Evolutionary conservation across 2,888 invertebrate genomes (phyloP).

Genomic region (Ormyrus rosae): DNA sequence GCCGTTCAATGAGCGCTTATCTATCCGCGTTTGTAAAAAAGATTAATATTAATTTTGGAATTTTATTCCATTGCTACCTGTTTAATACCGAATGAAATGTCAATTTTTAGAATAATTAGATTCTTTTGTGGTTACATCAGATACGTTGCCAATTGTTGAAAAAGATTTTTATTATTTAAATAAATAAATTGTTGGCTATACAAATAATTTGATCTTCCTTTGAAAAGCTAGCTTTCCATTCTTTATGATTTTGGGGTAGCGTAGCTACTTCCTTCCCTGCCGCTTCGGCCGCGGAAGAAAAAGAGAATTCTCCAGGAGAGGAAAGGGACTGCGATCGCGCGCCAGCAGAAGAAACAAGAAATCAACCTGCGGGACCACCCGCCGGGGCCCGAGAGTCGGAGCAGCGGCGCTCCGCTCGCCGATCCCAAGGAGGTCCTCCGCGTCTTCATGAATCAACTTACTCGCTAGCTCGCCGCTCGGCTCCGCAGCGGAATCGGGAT

Average conservation of each 20-base stretch:
- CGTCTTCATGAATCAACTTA: slow-evolving; percentile 75
- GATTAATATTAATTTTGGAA: neutral
- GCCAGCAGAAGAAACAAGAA: slow-evolving; percentile 73
- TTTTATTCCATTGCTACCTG: too few species aligned
- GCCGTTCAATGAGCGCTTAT: too few species aligned
- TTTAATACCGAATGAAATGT: too few species aligned
- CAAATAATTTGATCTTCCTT: neutral
- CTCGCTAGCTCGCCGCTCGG: slow-evolving; percentile 13
- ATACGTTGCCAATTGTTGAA: too few species aligned
- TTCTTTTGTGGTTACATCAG: too few species aligned
- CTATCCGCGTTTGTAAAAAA: too few species aligned
- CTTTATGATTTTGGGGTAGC: too few species aligned
- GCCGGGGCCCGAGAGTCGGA: slow-evolving; percentile 68
- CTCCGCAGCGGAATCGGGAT: slow-evolving; percentile 72
- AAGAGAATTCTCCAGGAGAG: slow-evolving; percentile 3
- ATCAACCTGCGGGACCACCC: slow-evolving; percentile 75
- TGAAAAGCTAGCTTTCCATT: neutral
- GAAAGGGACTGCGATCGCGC: slow-evolving; percentile 21
- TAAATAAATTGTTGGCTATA: neutral
- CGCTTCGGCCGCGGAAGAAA: neutral
- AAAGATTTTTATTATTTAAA: too few species aligned
- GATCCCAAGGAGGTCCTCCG: slow-evolving; percentile 75
- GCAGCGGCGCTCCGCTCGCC: slow-evolving; percentile 60
- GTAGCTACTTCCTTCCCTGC: neutral
- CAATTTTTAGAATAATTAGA: too few species aligned